These are phyloP conservation scores for Glaucomys volans DNA, from an alignment of 2,113 vertebrate genomes.

Conservation along the genomic window DNA sequence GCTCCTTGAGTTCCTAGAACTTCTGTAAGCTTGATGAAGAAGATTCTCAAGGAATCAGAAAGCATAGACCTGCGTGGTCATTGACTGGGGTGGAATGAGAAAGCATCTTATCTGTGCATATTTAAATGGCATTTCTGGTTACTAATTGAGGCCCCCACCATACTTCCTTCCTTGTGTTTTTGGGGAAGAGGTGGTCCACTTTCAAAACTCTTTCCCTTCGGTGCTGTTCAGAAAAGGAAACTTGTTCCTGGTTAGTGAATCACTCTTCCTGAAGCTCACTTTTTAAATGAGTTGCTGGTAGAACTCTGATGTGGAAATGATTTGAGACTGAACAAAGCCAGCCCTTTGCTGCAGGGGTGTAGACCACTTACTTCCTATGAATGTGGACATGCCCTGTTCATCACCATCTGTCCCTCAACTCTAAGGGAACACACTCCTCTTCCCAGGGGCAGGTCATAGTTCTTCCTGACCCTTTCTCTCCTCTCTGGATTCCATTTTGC, in stretches of 20 bases:
- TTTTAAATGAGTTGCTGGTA: slow-evolving; percentile 55
- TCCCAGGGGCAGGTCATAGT: background rate
- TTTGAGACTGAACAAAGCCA: slow-evolving; percentile 49
- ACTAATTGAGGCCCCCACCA: background rate
- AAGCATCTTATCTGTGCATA: background rate
- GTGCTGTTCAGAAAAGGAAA: slow-evolving; percentile 73
- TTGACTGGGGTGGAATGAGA: background rate
- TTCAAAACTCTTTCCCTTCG: slow-evolving; percentile 67
- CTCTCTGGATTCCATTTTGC: background rate
- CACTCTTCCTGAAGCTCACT: slow-evolving; percentile 76
- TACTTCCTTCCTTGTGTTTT: slow-evolving; percentile 68
- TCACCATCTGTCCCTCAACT: background rate
- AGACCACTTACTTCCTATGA: background rate
- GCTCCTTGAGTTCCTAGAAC: background rate
- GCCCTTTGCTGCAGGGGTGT: background rate
- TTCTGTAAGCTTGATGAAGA: background rate
- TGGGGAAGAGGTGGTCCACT: slow-evolving; percentile 65
- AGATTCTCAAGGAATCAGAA: background rate
- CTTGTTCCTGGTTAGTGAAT: slow-evolving; percentile 70
- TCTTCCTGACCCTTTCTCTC: background rate
- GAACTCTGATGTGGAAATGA: slow-evolving; percentile 34
- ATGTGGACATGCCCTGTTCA: background rate
- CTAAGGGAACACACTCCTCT: background rate
- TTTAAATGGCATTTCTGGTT: slow-evolving; percentile 50
- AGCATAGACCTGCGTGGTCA: background rate